A percentile compares a stretch with the other conserved stretches of the same genome.
Evolutionary conservation across 2,797 vertebrate species (phyloP).

Genomic region (Pangasius djambal): DNA sequence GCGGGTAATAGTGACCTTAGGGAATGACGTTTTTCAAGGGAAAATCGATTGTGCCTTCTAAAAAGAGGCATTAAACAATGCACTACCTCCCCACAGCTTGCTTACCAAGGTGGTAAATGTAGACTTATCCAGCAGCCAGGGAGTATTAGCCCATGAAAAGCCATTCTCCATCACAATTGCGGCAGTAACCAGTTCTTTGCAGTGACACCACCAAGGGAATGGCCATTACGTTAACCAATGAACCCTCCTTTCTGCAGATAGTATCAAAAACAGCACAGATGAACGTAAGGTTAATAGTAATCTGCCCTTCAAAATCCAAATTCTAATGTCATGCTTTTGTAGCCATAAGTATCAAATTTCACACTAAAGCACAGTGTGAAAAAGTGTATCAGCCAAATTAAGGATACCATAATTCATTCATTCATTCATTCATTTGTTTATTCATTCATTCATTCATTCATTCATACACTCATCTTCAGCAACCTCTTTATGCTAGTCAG

Average conservation of each 20-base stretch:
- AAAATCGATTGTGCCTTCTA: slow-evolving; percentile 29
- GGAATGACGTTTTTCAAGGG: slow-evolving; percentile 35
- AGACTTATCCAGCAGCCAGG: slow-evolving; percentile 16
- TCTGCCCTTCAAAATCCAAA: background rate
- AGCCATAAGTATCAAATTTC: background rate
- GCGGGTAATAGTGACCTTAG: slow-evolving; percentile 35
- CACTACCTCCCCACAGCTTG: slow-evolving; percentile 17
- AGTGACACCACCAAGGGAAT: background rate
- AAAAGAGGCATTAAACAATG: slow-evolving; percentile 38
- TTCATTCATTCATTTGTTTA: background rate
- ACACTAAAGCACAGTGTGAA: background rate
- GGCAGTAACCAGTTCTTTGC: background rate
- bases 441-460: background rate
- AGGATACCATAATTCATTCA: background rate
- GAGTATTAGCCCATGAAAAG: slow-evolving; percentile 13
- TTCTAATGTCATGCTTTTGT: background rate
- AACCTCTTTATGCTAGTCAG: background rate
- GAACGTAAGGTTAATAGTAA: background rate
- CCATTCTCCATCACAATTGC: background rate
- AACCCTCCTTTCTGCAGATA: too few species aligned
- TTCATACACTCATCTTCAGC: background rate
- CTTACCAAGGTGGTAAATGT: slow-evolving; percentile 31
- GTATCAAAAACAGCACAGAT: background rate
- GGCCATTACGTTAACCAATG: background rate
- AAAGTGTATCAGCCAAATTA: background rate